Conservation (phyloP, 2,888 invertebrate genomes). For the Lordiphosa andalusiaca region DNA sequence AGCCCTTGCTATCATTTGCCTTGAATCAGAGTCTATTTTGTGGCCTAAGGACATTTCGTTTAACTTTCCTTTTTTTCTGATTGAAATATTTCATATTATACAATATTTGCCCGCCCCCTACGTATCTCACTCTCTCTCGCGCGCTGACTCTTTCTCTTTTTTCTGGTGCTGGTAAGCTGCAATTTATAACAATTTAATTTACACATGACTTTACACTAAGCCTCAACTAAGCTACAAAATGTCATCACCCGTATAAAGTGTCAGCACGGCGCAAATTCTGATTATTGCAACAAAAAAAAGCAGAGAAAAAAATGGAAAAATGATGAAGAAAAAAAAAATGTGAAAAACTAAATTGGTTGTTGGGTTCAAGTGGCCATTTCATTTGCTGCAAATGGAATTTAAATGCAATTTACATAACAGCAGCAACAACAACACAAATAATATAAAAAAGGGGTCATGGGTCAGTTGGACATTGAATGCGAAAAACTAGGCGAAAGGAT, state of each 20-base stretch:
- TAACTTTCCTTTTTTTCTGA: conserved; percentile 36
- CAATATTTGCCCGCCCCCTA: conserved; percentile 9
- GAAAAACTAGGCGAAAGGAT: too few species aligned
- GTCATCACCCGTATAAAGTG: conserved; percentile 4
- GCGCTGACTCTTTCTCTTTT: background rate
- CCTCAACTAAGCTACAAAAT: conserved; percentile 31
- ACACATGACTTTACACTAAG: conserved; percentile 45
- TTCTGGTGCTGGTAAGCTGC: conserved; percentile 41
- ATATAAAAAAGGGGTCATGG: too few species aligned
- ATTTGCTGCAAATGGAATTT: too few species aligned
- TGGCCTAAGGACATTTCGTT: conserved; percentile 35
- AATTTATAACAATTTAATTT: conserved; percentile 68
- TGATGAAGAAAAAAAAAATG: too few species aligned
- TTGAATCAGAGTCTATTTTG: conserved; percentile 32
- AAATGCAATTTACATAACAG: too few species aligned
- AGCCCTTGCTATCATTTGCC: conserved; percentile 3
- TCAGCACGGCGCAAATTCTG: background rate
- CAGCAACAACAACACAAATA: too few species aligned
- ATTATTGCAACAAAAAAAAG: too few species aligned
- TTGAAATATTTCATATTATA: conserved; percentile 33
- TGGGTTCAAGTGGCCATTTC: too few species aligned
- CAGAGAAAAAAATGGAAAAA: too few species aligned
- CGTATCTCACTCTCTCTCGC: background rate
- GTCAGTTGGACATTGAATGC: too few species aligned
- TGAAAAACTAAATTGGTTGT: too few species aligned